Evolutionary conservation across 2,888 invertebrate genomes (phyloP).

Genomic region (Deilephila porcellus): DNA sequence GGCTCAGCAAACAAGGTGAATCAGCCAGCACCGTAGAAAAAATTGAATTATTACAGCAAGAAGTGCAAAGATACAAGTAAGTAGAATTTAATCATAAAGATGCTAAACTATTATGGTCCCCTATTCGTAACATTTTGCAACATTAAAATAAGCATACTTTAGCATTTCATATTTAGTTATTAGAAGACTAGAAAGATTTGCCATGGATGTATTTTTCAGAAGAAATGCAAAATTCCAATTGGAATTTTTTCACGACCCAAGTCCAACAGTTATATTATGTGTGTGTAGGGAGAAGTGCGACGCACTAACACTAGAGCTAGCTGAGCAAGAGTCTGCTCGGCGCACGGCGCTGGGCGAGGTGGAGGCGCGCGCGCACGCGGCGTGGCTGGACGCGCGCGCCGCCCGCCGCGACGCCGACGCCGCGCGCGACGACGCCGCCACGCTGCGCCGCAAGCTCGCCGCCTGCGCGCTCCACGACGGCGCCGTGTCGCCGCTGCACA

Average conservation of each 20-base stretch:
- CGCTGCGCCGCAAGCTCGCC: constrained; percentile 68
- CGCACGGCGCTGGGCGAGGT: constrained; percentile 89
- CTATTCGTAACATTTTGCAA: not conserved
- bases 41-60: constrained; percentile 90
- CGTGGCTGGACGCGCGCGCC: constrained; percentile 93
- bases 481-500: constrained; percentile 65
- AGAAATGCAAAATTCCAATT: too few relatives aligned
- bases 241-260: too few relatives aligned
- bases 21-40: constrained; percentile 92
- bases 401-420: constrained; percentile 93
- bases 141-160: too few relatives aligned
- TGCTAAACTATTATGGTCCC: not conserved
- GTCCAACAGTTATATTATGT: not conserved
- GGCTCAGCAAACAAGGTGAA: constrained; percentile 92
- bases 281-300: constrained; percentile 86
- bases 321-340: constrained; percentile 91
- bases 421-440: constrained; percentile 74
- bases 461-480: constrained; percentile 56
- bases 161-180: too few relatives aligned
- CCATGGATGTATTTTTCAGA: too few relatives aligned
- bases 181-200: too few relatives aligned
- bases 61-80: constrained; percentile 92
- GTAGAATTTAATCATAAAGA: constrained; percentile 44
- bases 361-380: constrained; percentile 93
- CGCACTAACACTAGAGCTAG: constrained; percentile 91